A percentile compares a stretch with the other conserved stretches of the same genome.
phyloP scores from a whole-genome alignment of 2,113 vertebrate species.

The Myotis brandtii region DNA sequence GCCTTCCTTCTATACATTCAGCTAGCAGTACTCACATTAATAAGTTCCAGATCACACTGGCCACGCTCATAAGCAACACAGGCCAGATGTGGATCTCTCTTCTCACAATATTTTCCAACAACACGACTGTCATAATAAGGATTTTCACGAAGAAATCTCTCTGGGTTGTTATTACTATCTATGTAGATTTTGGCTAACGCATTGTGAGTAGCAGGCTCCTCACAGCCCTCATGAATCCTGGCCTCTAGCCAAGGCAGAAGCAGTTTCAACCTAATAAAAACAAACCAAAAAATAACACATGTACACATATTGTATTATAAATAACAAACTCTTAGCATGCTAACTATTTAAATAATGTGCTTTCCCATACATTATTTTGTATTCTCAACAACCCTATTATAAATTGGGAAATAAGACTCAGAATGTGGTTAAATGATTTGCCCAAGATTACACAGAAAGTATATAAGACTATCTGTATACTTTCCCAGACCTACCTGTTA shows the following conservation, averaged over 20 bases:
- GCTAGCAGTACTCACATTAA: slow-evolving; percentile 90
- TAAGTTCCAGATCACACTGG: slow-evolving; percentile 97
- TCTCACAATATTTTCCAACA: slow-evolving; percentile 99
- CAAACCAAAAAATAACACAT: background rate
- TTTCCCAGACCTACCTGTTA: background rate
- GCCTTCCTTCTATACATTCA: background rate
- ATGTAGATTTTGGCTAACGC: slow-evolving; percentile 99
- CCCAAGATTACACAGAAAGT: background rate
- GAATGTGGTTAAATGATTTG: background rate
- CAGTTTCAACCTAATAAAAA: slow-evolving; percentile 92
- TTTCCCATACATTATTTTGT: slow-evolving; percentile 1
- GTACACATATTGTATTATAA: background rate
- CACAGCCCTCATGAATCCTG: slow-evolving; percentile 97
- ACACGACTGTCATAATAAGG: slow-evolving; percentile 97
- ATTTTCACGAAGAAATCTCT: slow-evolving; percentile 97
- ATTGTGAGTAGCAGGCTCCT: slow-evolving; percentile 98
- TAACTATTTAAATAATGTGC: background rate
- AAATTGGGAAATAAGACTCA: background rate
- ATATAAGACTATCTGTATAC: background rate
- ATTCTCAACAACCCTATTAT: slow-evolving; percentile 28
- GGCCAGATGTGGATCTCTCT: slow-evolving; percentile 97
- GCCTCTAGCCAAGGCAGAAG: slow-evolving; percentile 98
- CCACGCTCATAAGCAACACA: slow-evolving; percentile 98
- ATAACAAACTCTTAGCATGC: background rate
- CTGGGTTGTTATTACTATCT: slow-evolving; percentile 99